Evolutionary conservation across 2,797 vertebrate genomes (phyloP), one percentile per base, ranked within the genome.

Genomic region (Manis javanica): DNA sequence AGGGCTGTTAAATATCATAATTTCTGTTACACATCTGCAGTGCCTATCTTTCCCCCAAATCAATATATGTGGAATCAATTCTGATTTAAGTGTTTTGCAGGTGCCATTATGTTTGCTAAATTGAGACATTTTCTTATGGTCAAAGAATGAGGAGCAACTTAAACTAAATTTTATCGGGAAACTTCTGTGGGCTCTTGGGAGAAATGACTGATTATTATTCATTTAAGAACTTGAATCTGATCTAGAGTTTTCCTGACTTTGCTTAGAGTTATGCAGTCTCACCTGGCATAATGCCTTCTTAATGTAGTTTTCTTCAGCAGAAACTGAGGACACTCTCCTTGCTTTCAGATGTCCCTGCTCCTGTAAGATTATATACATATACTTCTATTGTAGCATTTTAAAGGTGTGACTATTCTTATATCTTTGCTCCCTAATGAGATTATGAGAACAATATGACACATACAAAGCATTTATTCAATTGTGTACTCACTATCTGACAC

Each of bases 1-100:
- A 91, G 61, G 24, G 46, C 2, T 81, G 5, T 59, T 63, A 37
- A 55, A 78, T 11, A 37, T 74, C 14, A 24, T 72, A n/a, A 37
- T 42, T 88, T 95, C 64, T 78, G 10, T 79, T 90, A 59, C 16
- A 91, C 5, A 23, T 59, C 26, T 87, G 21, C 21, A 68, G 24
- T 19, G 18, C 14, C 1, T 55, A 31, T 66, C 26, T 69, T 68
- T 7, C 34, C n/a, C 51, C 1, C 63, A 51, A 92, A 57, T 82
- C 37, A 87, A 53, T 96, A 39, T 46, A 69, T 94, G 53, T 79
- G 2, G 18, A 88, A 87, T 90, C 31, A 69, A 39, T 92, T 72
- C 53, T 71, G n/a, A 77, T 57, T 92, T 61, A 79, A 66, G 63
- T n/a, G 18, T 19, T 87, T 94, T 78, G 26, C 64, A 29, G 23